Evolutionary conservation across 1,140 invertebrate species (phyloP).

Genomic region (Pachyrhynchus sulphureomaculatus): DNA sequence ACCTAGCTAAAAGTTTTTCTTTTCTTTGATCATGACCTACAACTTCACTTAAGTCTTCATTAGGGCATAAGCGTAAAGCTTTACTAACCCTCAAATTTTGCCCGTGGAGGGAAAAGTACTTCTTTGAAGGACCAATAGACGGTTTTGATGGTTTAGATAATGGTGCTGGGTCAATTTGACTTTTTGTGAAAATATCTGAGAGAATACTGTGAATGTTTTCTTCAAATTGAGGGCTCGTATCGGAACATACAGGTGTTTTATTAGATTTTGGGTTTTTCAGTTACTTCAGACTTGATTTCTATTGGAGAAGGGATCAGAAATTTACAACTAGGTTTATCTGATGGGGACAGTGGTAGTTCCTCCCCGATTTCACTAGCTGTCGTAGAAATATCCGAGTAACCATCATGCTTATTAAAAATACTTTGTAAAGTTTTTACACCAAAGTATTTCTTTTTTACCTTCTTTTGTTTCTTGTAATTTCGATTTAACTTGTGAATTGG

Average conservation of each 20-base stretch:
- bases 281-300: neutral
- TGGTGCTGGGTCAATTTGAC: conserved; percentile 26
- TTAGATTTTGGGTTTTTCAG: conserved; percentile 10
- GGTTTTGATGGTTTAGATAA: conserved; percentile 35
- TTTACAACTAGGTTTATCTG: conserved; percentile 11
- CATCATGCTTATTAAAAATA: conserved; percentile 50
- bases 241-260: conserved; percentile 29
- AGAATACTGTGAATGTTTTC: conserved; percentile 49
- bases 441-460: conserved; percentile 50
- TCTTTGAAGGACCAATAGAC: conserved; percentile 37
- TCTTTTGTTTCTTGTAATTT: conserved; percentile 48
- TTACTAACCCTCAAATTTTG: conserved; percentile 49
- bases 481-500: conserved; percentile 44
- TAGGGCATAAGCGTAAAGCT: conserved; percentile 48
- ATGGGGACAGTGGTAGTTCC: conserved; percentile 16
- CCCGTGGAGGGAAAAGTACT: conserved; percentile 44
- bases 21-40: conserved; percentile 43
- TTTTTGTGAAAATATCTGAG: conserved; percentile 50
- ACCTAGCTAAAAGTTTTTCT: conserved; percentile 50
- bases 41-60: conserved; percentile 39
- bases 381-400: conserved; percentile 51
- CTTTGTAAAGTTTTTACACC: conserved; percentile 53
- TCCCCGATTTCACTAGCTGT: conserved; percentile 48
- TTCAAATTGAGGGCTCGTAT: conserved; percentile 49
- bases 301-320: conserved; percentile 6